Evolutionary conservation across 1,140 invertebrate genomes (phyloP).

Genomic region (Linepithema humile): DNA sequence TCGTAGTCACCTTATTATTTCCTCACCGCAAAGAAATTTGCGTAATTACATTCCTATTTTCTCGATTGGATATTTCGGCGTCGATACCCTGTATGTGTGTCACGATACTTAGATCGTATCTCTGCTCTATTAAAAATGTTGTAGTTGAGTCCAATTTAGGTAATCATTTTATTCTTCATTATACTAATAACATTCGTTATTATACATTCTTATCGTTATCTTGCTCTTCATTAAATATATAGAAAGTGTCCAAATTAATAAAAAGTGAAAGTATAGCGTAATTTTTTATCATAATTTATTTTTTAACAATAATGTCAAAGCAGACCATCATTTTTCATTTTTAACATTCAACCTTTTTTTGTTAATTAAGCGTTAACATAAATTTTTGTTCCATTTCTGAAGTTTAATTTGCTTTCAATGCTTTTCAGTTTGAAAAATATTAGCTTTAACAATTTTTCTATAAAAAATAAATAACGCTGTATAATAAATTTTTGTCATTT

Average conservation of each 20-base stretch:
- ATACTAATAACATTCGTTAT: background rate
- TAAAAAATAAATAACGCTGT: background rate
- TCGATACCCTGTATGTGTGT: background rate
- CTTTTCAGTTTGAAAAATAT: background rate
- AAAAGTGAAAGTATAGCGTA: background rate
- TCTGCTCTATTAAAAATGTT: background rate
- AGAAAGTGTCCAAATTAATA: background rate
- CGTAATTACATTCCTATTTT: background rate
- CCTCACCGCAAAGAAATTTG: background rate
- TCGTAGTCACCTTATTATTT: no score
- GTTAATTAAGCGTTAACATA: background rate
- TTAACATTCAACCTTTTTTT: background rate
- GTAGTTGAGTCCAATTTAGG: background rate
- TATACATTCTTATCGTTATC: background rate
- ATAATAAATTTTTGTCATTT: background rate
- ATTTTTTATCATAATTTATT: background rate
- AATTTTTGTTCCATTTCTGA: background rate
- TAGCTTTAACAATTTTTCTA: background rate
- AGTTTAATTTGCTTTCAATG: background rate
- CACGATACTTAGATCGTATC: background rate
- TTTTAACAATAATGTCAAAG: background rate
- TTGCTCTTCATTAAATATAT: background rate
- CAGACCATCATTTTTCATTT: background rate
- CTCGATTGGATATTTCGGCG: background rate
- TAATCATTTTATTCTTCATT: background rate